Percentiles rank a stretch among this genome's conserved stretches.
phyloP scores from a whole-genome alignment of 2,888 invertebrate genomes.

The Diachrysia chrysitis region DNA sequence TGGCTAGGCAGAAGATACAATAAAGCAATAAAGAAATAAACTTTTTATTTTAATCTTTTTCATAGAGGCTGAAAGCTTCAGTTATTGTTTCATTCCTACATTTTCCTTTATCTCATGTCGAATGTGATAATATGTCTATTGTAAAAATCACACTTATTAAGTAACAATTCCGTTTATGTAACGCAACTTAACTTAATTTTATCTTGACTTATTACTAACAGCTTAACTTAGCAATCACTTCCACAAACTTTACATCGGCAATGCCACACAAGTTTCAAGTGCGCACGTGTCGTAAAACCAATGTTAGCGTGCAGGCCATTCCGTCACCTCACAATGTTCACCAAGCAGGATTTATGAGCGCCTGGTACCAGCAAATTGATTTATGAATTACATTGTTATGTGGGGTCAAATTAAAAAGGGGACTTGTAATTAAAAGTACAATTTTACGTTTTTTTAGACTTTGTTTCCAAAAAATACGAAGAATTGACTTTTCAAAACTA shows the following conservation, averaged over 20 bases:
- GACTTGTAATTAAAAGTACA: neutral
- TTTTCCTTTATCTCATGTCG: no score
- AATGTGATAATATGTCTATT: no score
- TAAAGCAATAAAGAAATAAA: no score
- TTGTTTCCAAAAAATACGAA: no score
- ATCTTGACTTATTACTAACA: neutral
- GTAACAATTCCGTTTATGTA: no score
- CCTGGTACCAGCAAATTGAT: conserved; percentile 27
- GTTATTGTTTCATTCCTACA: no score
- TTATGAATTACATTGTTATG: conserved; percentile 3
- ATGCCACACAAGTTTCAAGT: conserved; percentile 70
- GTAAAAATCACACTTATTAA: no score
- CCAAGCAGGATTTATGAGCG: conserved; percentile 40
- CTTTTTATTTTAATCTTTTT: no score
- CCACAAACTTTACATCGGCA: conserved; percentile 54
- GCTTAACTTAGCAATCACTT: conserved; percentile 44
- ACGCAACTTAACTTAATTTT: no score
- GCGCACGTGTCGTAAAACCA: conserved; percentile 77
- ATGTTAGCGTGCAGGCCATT: conserved; percentile 66
- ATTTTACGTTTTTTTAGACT: neutral
- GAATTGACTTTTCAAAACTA: no score
- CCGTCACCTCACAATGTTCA: conserved; percentile 52
- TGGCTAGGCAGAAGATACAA: no score
- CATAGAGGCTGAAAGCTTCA: no score
- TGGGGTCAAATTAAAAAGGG: neutral